A percentile compares a stretch with the other conserved stretches of the same genome.
Conservation (phyloP, 2,113 vertebrate genomes). For the Corvus moneduloides region DNA sequence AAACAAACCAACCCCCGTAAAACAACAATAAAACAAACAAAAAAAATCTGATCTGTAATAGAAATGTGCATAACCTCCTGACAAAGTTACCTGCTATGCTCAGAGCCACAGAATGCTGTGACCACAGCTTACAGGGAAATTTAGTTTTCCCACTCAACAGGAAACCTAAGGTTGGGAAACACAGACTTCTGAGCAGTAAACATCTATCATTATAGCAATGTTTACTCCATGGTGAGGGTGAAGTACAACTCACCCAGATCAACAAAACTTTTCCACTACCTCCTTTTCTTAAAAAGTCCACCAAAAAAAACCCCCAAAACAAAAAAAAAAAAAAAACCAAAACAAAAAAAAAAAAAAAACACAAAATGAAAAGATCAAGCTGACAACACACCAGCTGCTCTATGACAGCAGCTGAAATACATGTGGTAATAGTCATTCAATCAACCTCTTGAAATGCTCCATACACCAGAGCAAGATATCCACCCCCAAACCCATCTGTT, state of each 20-base stretch:
- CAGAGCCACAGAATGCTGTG: background rate
- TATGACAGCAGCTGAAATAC: slow-evolving; percentile 40
- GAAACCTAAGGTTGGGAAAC: background rate
- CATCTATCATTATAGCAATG: background rate
- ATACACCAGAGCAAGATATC: slow-evolving; percentile 32
- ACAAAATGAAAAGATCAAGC: slow-evolving; percentile 1
- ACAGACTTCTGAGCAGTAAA: background rate
- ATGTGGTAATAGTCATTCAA: slow-evolving; percentile 30
- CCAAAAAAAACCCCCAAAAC: background rate
- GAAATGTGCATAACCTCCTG: background rate
- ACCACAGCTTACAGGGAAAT: background rate
- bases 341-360: too few species aligned
- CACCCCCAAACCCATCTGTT: slow-evolving; percentile 46
- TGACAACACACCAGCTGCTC: slow-evolving; percentile 52
- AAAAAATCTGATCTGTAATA: background rate
- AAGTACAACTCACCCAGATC: background rate
- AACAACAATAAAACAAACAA: background rate
- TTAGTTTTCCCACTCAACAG: background rate
- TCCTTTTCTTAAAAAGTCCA: background rate
- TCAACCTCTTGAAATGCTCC: slow-evolving; percentile 33
- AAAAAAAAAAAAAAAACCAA: too few species aligned
- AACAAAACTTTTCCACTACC: background rate
- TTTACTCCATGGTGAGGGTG: background rate
- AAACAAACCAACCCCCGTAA: background rate
- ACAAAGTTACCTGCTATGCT: background rate